phyloP scores from a whole-genome alignment of 2,113 vertebrate species.

The Phainopepla nitens region DNA sequence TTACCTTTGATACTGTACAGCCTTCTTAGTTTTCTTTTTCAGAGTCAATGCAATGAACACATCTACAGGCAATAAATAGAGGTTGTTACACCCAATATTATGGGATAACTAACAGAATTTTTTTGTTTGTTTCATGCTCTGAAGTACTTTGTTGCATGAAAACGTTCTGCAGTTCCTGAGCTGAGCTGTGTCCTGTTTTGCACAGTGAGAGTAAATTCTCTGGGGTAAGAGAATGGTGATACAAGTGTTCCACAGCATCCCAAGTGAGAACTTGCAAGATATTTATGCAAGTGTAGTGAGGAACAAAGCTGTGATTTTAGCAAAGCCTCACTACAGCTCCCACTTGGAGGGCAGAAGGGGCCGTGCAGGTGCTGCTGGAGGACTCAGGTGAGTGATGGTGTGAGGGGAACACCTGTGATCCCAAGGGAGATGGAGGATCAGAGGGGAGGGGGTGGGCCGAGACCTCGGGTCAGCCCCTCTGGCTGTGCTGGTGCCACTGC shows the following conservation, averaged over 20 bases:
- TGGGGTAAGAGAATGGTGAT: rapidly evolving
- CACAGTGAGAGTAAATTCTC: neutral
- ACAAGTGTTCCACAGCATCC: neutral
- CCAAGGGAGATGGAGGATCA: neutral
- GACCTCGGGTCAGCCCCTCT: rapidly evolving
- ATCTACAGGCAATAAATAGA: neutral
- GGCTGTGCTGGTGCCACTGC: neutral
- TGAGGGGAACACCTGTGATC: rapidly evolving
- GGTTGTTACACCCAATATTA: neutral
- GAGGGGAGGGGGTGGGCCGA: no score
- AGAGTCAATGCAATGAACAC: neutral
- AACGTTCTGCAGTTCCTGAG: neutral
- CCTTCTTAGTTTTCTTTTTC: neutral
- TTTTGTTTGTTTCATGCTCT: neutral
- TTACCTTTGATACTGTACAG: neutral
- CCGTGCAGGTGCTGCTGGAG: rapidly evolving
- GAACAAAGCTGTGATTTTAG: neutral
- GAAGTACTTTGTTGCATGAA: neutral
- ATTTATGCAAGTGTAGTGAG: rapidly evolving
- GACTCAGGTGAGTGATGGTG: rapidly evolving
- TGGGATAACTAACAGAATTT: neutral
- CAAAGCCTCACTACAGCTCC: neutral
- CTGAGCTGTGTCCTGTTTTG: neutral
- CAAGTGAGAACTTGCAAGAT: rapidly evolving
- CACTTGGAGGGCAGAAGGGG: neutral